phyloP scores from a whole-genome alignment of 2,797 vertebrate species.

The Poliocrania exsul region DNA sequence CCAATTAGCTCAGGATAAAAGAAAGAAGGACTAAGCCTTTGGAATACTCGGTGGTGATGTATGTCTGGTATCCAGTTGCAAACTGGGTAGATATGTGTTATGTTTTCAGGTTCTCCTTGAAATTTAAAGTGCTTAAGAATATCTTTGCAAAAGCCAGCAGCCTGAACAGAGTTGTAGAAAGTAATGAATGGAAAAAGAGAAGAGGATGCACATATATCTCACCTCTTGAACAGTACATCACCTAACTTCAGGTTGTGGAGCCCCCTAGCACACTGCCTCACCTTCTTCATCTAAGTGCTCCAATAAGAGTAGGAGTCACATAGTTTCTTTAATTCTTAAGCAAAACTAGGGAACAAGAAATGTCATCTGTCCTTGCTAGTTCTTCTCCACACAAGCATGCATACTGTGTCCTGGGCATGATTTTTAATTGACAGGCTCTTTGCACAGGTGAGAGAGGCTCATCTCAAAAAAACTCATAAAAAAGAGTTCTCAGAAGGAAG shows the following conservation, averaged over 20 bases:
- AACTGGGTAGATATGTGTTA: neutral
- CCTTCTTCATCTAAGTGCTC: neutral
- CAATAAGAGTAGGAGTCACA: neutral
- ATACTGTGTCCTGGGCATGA: neutral
- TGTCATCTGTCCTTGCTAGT: neutral
- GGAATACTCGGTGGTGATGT: neutral
- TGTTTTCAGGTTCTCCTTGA: neutral
- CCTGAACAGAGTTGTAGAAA: neutral
- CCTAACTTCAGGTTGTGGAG: neutral
- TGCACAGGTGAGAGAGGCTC: neutral
- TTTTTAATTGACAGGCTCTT: neutral
- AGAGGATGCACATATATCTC: neutral
- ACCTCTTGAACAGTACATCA: neutral
- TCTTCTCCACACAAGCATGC: neutral
- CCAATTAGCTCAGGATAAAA: slow-evolving; percentile 1
- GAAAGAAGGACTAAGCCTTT: neutral
- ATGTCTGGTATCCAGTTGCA: neutral
- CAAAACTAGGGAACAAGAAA: neutral
- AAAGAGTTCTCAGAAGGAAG: neutral
- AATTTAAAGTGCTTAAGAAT: neutral
- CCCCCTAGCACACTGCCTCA: neutral
- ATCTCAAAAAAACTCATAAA: neutral
- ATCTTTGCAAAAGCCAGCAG: neutral
- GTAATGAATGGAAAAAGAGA: neutral
- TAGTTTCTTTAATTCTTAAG: neutral